These are phyloP conservation scores for Oscarella lobularis DNA, from an alignment of 37 sponge, comb jelly and placozoan genomes.

Conservation along the genomic window DNA sequence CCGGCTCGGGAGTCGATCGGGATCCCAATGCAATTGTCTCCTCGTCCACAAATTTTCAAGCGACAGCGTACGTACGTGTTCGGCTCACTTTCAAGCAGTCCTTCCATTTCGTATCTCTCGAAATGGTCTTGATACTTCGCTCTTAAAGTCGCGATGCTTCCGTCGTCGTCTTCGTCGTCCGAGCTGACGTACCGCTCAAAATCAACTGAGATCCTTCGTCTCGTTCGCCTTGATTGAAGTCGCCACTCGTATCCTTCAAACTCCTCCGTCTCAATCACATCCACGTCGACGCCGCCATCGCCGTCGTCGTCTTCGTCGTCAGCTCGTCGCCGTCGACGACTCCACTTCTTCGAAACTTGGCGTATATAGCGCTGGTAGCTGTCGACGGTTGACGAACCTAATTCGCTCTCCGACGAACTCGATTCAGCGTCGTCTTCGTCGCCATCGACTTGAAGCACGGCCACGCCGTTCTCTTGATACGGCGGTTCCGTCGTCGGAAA, in stretches of 20 bases:
- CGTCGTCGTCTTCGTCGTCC: not conserved
- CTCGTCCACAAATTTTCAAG: not conserved
- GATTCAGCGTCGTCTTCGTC: not conserved
- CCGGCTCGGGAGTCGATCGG: not conserved
- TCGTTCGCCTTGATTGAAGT: too few relatives aligned
- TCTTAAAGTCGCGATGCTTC: too few relatives aligned
- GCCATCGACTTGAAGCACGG: not conserved
- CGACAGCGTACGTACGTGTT: not conserved
- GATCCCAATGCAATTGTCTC: not conserved
- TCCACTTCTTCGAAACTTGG: not conserved
- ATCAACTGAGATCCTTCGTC: too few relatives aligned
- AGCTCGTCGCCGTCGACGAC: too few relatives aligned
- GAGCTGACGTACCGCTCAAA: too few relatives aligned
- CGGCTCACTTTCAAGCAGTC: not conserved
- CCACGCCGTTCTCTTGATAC: not conserved
- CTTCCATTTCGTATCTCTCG: not conserved
- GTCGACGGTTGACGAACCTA: not conserved
- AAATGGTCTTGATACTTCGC: not conserved
- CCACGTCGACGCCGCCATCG: not conserved
- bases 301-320: not conserved
- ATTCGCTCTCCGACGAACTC: not conserved
- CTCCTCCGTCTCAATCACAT: not conserved
- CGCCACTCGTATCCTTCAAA: not conserved
- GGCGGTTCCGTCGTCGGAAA: not conserved
- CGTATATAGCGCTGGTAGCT: not conserved